These are phyloP conservation scores for Panurus biarmicus DNA, from an alignment of 2,113 vertebrate genomes.

Conservation along the genomic window DNA sequence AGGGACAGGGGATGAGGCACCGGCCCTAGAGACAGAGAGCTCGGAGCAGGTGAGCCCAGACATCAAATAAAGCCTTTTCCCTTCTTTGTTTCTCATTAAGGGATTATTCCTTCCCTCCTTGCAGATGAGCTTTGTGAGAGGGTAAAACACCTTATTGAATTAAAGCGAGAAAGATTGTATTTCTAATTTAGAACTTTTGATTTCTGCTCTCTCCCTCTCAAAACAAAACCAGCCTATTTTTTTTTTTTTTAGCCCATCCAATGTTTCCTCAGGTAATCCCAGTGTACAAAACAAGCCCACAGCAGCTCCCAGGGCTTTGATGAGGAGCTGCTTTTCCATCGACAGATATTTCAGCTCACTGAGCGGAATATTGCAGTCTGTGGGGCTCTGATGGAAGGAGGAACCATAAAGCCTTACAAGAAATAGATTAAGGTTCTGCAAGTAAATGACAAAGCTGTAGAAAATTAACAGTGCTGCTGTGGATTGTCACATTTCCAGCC, in stretches of 20 bases:
- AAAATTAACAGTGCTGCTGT: not conserved
- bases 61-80: not conserved
- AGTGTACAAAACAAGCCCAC: not conserved
- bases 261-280: not conserved
- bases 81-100: not conserved
- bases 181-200: constrained; percentile 22
- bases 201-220: not conserved
- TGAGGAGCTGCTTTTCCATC: not conserved
- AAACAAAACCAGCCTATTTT: not conserved
- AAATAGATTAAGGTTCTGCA: not conserved
- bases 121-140: not conserved
- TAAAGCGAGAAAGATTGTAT: not conserved
- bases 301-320: not conserved
- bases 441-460: not conserved
- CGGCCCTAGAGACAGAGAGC: not conserved
- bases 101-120: not conserved
- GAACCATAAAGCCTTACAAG: not conserved
- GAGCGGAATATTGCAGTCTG: constrained; percentile 8
- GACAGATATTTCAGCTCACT: constrained; percentile 14
- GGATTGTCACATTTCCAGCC: not conserved
- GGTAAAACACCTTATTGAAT: not conserved
- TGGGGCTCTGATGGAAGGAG: not conserved
- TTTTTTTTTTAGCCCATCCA: not conserved
- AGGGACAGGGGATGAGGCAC: not conserved
- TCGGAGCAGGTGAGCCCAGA: not conserved